Percentiles rank a stretch among this genome's conserved stretches.
phyloP scores from a whole-genome alignment of 2,888 invertebrate genomes.

The Parnassius mnemosyne region DNA sequence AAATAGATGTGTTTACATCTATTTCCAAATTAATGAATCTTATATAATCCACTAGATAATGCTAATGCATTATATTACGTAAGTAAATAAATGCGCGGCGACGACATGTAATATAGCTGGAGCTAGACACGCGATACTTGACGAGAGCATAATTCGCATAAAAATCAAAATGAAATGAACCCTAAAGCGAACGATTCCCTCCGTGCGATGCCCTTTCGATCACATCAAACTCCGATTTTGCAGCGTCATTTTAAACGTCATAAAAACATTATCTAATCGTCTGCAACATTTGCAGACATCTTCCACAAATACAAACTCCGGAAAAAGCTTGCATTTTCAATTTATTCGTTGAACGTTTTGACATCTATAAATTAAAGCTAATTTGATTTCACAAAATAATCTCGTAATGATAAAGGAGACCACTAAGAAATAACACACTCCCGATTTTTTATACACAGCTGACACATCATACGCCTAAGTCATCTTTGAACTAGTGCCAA shows the following conservation, averaged over 20 bases:
- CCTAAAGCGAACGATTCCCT: slow-evolving; percentile 8
- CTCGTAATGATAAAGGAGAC: slow-evolving; percentile 13
- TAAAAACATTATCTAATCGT: slow-evolving; percentile 5
- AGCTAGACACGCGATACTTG: neutral
- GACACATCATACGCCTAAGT: slow-evolving; percentile 16
- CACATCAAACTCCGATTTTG: slow-evolving; percentile 4
- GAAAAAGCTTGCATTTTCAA: too few species aligned
- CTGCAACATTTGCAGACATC: neutral
- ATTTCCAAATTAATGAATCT: too few species aligned
- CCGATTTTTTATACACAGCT: slow-evolving; percentile 18
- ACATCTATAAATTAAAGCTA: slow-evolving; percentile 2
- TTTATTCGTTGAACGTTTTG: neutral
- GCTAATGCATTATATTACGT: too few species aligned
- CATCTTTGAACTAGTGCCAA: slow-evolving; percentile 26
- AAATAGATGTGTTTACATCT: too few species aligned
- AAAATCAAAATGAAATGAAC: slow-evolving; percentile 15
- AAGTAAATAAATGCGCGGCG: too few species aligned
- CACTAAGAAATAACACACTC: slow-evolving; percentile 6
- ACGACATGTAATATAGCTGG: too few species aligned
- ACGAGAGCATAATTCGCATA: slow-evolving; percentile 1
- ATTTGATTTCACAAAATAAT: slow-evolving; percentile 8
- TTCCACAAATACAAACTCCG: too few species aligned
- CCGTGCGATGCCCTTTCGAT: slow-evolving; percentile 13
- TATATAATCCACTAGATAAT: too few species aligned
- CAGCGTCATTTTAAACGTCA: neutral